Evolutionary conservation across 2,797 vertebrate species (phyloP).

Genomic region (Galagoides demidoff): DNA sequence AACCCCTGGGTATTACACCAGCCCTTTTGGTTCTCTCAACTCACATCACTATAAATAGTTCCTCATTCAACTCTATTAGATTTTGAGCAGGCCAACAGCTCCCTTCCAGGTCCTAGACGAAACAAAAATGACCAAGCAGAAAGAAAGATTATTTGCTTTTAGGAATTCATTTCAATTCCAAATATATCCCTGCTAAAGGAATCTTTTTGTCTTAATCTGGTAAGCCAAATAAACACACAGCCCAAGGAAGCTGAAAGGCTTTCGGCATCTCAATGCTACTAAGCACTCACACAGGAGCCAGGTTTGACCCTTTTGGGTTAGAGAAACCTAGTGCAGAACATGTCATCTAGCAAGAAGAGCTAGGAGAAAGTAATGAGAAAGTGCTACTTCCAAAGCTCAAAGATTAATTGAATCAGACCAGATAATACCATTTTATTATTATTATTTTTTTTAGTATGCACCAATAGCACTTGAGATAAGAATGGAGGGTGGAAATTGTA

Average conservation of each 20-base stretch:
- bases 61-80: background rate
- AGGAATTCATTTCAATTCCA: background rate
- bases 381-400: background rate
- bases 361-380: background rate
- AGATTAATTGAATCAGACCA: background rate
- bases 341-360: background rate
- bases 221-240: background rate
- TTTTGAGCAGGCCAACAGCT: background rate
- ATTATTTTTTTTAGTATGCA: background rate
- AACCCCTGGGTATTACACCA: background rate
- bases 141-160: background rate
- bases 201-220: background rate
- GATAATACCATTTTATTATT: background rate
- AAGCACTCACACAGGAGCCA: background rate
- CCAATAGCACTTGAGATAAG: background rate
- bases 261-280: background rate
- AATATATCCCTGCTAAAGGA: background rate
- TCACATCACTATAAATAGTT: background rate
- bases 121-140: background rate
- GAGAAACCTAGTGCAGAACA: background rate
- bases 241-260: background rate
- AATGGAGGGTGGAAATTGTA: fast-evolving
- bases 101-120: background rate
- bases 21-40: background rate
- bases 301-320: background rate